These are phyloP conservation scores for Acanthornis magna DNA, from an alignment of 2,797 vertebrate genomes.

Conservation along the genomic window DNA sequence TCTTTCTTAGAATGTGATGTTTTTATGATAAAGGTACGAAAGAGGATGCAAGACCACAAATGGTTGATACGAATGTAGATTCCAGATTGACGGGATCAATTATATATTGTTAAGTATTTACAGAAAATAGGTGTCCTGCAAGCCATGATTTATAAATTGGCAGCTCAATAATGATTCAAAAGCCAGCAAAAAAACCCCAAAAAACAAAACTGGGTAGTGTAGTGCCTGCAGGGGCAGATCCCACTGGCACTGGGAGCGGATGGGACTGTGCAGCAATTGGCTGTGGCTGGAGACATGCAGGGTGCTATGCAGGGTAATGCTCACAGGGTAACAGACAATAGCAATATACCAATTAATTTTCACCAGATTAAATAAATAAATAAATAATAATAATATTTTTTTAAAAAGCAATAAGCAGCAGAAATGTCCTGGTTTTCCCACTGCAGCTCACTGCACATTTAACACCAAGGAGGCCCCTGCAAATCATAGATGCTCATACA, in stretches of 20 bases:
- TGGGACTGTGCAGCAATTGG: neutral
- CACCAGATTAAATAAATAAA: neutral
- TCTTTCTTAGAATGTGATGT: neutral
- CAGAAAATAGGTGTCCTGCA: neutral
- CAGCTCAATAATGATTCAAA: neutral
- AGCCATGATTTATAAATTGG: neutral
- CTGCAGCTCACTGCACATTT: neutral
- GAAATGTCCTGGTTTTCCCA: neutral
- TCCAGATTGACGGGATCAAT: neutral
- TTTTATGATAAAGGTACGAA: neutral
- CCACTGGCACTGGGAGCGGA: accelerated
- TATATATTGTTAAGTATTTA: neutral
- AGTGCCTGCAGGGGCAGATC: neutral
- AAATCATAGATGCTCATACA: neutral
- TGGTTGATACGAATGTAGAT: neutral
- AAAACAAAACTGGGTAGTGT: neutral
- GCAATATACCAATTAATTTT: neutral
- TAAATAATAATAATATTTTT: no score
- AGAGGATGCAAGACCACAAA: neutral
- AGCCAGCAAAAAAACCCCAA: neutral
- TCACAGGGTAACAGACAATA: neutral
- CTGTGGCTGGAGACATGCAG: neutral
- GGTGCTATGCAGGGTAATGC: neutral
- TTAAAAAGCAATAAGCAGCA: neutral
- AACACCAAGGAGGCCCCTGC: neutral